These are phyloP conservation scores for Plagiodera versicolora DNA, from an alignment of 2,888 invertebrate species.

Conservation along the genomic window DNA sequence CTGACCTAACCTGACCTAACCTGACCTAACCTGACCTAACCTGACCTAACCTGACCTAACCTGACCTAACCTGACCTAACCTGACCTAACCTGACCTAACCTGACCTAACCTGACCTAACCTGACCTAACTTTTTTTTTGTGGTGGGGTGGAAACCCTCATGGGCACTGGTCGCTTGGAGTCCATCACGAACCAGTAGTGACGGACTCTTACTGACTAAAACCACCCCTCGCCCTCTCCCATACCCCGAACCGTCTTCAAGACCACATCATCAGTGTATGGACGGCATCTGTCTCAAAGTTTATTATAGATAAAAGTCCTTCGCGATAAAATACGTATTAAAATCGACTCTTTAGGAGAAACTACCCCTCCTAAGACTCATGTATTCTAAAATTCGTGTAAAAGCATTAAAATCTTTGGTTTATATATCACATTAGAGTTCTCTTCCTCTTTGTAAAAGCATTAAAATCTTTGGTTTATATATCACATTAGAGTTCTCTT, in stretches of 20 bases:
- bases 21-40: constrained; percentile 21
- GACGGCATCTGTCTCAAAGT: background rate
- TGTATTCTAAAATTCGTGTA: too few relatives aligned
- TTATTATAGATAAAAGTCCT: background rate
- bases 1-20: constrained; percentile 16
- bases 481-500: too few relatives aligned
- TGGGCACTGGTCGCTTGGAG: too few relatives aligned
- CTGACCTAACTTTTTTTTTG: background rate
- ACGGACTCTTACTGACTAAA: constrained; percentile 2
- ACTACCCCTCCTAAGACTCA: too few relatives aligned
- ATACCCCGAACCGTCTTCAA: background rate
- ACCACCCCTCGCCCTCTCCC: background rate
- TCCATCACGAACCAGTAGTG: too few relatives aligned
- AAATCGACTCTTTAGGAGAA: too few relatives aligned
- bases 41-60: constrained; percentile 17
- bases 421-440: too few relatives aligned
- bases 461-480: too few relatives aligned
- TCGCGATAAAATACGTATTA: too few relatives aligned
- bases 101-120: constrained; percentile 27
- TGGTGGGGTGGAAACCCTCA: too few relatives aligned
- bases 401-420: too few relatives aligned
- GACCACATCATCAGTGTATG: background rate
- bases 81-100: constrained; percentile 18
- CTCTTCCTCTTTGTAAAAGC: too few relatives aligned
- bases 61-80: constrained; percentile 18